Conservation (phyloP, 2,797 vertebrate genomes). For the Platyrinchus mystaceus region DNA sequence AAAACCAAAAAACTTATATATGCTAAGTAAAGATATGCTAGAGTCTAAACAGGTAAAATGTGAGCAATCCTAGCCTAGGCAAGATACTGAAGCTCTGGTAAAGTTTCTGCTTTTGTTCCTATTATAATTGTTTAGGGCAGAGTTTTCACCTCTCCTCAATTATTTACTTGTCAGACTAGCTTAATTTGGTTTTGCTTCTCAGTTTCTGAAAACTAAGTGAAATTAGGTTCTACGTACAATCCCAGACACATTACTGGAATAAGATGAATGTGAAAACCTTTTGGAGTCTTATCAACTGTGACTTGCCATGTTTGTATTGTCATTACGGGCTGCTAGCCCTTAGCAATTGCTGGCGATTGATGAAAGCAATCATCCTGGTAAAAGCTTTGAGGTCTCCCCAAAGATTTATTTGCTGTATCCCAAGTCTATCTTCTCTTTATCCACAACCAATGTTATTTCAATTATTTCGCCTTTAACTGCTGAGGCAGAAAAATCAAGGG, state of each 20-base stretch:
- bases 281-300: neutral
- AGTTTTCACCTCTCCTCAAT: neutral
- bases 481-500: neutral
- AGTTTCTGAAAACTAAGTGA: neutral
- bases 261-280: neutral
- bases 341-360: neutral
- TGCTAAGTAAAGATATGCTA: neutral
- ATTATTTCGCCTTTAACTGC: neutral
- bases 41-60: neutral
- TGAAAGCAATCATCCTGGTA: neutral
- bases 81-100: neutral
- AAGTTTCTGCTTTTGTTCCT: neutral
- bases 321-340: neutral
- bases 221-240: neutral
- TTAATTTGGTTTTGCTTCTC: conserved; percentile 5
- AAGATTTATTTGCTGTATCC: neutral
- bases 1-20: neutral
- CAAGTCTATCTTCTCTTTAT: neutral
- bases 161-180: neutral
- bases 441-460: neutral
- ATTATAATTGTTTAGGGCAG: neutral
- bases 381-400: neutral
- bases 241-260: conserved; percentile 6
- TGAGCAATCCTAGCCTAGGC: neutral
- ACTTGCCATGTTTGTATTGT: neutral